Evolutionary conservation across 1,140 invertebrate species (phyloP).

Genomic region (Drosophila tristis): DNA sequence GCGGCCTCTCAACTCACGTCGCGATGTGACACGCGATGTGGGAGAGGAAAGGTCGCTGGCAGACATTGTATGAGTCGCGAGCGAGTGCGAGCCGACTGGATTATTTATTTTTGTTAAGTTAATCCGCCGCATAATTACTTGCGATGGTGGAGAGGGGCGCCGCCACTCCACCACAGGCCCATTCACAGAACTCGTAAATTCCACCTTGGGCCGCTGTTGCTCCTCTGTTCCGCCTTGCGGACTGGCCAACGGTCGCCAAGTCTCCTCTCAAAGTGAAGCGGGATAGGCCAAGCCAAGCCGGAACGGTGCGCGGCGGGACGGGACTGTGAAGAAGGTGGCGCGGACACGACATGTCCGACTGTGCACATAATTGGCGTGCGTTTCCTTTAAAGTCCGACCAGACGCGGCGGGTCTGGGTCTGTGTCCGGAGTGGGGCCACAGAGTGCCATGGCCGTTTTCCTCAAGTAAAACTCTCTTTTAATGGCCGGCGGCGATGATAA

Average conservation of each 20-base stretch:
- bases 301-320: background rate
- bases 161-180: slow-evolving; percentile 20
- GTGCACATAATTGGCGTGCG: slow-evolving; percentile 66
- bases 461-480: slow-evolving; percentile 75
- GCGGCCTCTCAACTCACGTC: slow-evolving; percentile 26
- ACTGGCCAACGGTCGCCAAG: slow-evolving; percentile 12
- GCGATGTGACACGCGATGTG: slow-evolving; percentile 48
- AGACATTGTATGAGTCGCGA: slow-evolving; percentile 18
- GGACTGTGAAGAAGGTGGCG: slow-evolving; percentile 15
- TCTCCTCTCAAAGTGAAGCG: slow-evolving; percentile 2
- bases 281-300: too few species aligned
- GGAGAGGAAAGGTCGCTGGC: slow-evolving; percentile 11
- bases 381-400: slow-evolving; percentile 53
- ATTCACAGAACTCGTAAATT: slow-evolving; percentile 64
- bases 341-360: slow-evolving; percentile 61
- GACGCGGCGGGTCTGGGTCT: slow-evolving; percentile 20
- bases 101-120: slow-evolving; percentile 59
- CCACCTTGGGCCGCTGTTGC: slow-evolving; percentile 4
- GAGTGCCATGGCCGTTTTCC: background rate
- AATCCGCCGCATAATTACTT: slow-evolving; percentile 68
- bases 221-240: slow-evolving; percentile 41
- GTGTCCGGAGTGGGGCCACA: too few species aligned
- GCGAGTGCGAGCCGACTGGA: slow-evolving; percentile 12
- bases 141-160: slow-evolving; percentile 13
- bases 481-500: slow-evolving; percentile 64